Percentiles rank a stretch among this genome's conserved stretches.
Conservation (phyloP, 2,888 invertebrate genomes). For the Eucera pruinosa region DNA sequence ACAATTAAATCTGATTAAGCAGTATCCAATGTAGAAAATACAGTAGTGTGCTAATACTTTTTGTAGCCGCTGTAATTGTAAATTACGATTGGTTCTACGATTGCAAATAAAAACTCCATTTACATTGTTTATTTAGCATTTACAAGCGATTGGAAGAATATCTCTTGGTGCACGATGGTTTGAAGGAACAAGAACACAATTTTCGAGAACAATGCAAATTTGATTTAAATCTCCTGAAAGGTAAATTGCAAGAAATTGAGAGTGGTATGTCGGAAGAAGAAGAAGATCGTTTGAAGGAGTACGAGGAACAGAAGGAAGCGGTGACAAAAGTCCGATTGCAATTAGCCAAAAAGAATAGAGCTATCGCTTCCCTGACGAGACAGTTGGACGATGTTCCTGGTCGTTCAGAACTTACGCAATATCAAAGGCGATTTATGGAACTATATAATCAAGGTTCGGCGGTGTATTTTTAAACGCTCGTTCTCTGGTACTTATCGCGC, state of each 20-base stretch:
- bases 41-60: too few species aligned
- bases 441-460: slow-evolving; percentile 95
- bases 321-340: slow-evolving; percentile 87
- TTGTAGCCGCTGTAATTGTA: too few species aligned
- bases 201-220: slow-evolving; percentile 91
- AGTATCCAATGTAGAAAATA: too few species aligned
- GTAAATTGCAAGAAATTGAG: slow-evolving; percentile 83
- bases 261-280: slow-evolving; percentile 84
- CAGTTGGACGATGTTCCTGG: slow-evolving; percentile 97
- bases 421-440: slow-evolving; percentile 97
- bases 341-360: slow-evolving; percentile 91
- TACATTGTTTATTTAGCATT: slow-evolving; percentile 60
- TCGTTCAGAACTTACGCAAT: slow-evolving; percentile 96
- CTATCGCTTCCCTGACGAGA: slow-evolving; percentile 92
- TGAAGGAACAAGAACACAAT: slow-evolving; percentile 90
- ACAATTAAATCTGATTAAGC: too few species aligned
- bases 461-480: slow-evolving; percentile 24
- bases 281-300: slow-evolving; percentile 85
- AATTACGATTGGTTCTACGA: too few species aligned
- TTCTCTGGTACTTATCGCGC: neutral
- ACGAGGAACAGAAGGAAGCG: slow-evolving; percentile 88
- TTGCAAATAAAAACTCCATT: neutral
- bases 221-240: slow-evolving; percentile 86
- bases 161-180: slow-evolving; percentile 89
- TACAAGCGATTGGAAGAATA: slow-evolving; percentile 86